phyloP scores from a whole-genome alignment of 1,140 invertebrate species.

The Drosophila chauvacae region DNA sequence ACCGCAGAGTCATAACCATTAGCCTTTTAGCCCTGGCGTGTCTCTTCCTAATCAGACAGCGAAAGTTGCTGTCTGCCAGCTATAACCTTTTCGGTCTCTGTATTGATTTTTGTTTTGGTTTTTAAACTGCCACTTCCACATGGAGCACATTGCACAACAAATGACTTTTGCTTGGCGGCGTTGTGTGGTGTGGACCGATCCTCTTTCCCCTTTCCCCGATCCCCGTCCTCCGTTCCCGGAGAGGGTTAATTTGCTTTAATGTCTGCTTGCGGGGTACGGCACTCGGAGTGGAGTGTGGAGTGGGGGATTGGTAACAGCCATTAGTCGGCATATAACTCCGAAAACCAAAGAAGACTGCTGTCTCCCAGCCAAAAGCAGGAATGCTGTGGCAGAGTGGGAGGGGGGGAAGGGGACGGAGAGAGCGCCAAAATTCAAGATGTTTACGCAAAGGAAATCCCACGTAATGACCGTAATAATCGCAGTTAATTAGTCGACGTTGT shows the following conservation, averaged over 20 bases:
- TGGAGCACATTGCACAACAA: constrained; percentile 82
- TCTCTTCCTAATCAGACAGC: constrained; percentile 76
- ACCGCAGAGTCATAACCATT: constrained; percentile 82
- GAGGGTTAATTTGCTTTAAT: constrained; percentile 84
- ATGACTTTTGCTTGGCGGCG: constrained; percentile 68
- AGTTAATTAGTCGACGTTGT: constrained; percentile 84
- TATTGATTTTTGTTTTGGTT: constrained; percentile 83
- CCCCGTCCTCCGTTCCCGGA: constrained; percentile 4
- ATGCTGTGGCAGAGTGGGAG: neutral
- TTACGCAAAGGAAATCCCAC: constrained; percentile 84
- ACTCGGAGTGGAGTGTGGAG: constrained; percentile 3
- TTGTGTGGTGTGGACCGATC: neutral
- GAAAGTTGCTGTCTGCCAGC: constrained; percentile 53
- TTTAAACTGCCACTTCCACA: constrained; percentile 80
- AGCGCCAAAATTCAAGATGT: constrained; percentile 84
- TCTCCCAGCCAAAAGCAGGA: neutral
- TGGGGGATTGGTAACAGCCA: constrained; percentile 60
- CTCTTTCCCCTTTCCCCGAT: neutral
- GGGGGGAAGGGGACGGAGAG: neutral
- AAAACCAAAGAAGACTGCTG: constrained; percentile 11
- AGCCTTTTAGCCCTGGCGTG: constrained; percentile 79
- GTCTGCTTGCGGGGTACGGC: constrained; percentile 24
- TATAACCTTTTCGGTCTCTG: constrained; percentile 25
- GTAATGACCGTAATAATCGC: constrained; percentile 85
- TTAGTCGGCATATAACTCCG: constrained; percentile 75